A percentile compares a stretch with the other conserved stretches of the same genome.
Conservation (phyloP, 2,888 invertebrate species). For the Lathronympha strigana region DNA sequence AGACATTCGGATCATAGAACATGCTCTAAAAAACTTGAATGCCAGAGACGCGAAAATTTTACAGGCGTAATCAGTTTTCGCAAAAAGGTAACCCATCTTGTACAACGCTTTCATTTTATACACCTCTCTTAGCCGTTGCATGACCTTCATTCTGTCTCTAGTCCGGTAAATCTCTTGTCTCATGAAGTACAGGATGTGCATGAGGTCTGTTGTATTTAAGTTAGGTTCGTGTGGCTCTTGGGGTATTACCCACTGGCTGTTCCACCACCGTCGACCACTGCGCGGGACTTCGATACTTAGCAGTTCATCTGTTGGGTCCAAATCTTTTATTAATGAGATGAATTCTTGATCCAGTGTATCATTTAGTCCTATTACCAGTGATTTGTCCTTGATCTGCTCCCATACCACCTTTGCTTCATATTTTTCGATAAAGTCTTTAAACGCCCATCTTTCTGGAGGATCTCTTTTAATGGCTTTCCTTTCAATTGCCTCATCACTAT, state of each 20-base stretch:
- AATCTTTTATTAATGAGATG: neutral
- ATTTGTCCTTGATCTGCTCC: neutral
- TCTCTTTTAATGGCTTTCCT: neutral
- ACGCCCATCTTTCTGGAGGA: neutral
- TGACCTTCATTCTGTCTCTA: neutral
- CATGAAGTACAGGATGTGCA: neutral
- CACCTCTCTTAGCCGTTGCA: neutral
- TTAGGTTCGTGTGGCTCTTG: neutral
- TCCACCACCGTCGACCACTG: constrained; percentile 13
- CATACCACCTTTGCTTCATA: neutral
- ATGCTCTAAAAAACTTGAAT: neutral
- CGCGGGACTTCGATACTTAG: neutral
- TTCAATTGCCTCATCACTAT: neutral
- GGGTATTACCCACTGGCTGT: neutral
- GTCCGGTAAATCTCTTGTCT: neutral
- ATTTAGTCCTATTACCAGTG: neutral
- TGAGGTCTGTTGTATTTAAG: neutral
- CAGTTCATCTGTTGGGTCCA: constrained; percentile 9
- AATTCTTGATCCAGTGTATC: neutral
- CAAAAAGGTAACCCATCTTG: constrained; percentile 22
- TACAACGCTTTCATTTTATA: neutral
- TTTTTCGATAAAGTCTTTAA: constrained; percentile 17
- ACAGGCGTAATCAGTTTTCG: constrained; percentile 12
- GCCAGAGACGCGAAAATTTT: constrained; percentile 15
- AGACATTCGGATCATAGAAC: neutral